Conservation (phyloP, 2,113 vertebrate genomes). For the Mesembrinibis cayennensis region DNA sequence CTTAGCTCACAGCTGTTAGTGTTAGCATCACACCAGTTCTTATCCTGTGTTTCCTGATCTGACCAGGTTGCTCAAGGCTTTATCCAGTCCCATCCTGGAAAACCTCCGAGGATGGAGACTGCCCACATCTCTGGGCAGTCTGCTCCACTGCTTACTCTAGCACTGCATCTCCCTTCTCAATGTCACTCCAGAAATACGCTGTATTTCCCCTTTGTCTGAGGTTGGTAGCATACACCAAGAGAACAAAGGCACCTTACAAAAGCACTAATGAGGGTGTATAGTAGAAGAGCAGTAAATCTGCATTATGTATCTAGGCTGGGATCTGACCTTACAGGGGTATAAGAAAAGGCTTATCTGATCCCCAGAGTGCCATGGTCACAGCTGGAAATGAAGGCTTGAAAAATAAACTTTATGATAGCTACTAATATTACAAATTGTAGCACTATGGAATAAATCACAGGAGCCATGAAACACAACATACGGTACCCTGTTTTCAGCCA, state of each 20-base stretch:
- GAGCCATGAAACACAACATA: constrained; percentile 64
- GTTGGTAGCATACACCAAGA: not conserved
- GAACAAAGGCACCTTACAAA: constrained; percentile 37
- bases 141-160: not conserved
- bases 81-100: not conserved
- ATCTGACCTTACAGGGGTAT: constrained; percentile 20
- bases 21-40: not conserved
- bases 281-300: constrained; percentile 29
- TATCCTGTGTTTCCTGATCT: not conserved
- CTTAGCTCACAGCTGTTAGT: not conserved
- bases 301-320: not conserved
- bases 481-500: constrained; percentile 49
- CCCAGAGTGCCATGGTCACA: constrained; percentile 49
- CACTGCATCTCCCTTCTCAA: not conserved
- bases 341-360: constrained; percentile 31
- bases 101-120: not conserved
- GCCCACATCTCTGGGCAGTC: not conserved
- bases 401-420: constrained; percentile 70
- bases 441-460: constrained; percentile 62
- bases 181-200: not conserved
- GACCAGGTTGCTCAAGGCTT: not conserved
- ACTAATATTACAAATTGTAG: constrained; percentile 70
- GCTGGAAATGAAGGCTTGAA: constrained; percentile 61
- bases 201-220: not conserved
- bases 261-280: not conserved